Base-by-base conservation (phyloP, 2,797 vertebrate species). In the Sarcoramphus papa region DNA sequence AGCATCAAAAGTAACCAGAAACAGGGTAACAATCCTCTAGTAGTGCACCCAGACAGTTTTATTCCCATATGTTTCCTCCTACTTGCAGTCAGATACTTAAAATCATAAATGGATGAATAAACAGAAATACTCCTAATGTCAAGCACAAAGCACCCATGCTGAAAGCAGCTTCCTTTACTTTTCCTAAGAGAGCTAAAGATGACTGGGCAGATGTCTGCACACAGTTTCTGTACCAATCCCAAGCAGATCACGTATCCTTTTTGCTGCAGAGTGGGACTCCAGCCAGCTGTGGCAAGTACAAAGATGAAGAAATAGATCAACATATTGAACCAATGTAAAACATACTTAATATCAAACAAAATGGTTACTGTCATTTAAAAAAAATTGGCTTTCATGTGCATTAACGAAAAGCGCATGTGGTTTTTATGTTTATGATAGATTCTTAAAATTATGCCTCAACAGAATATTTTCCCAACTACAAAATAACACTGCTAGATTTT, bases 251-350 rank as follows among this genome's bases (percentile, higher is more conserved):
- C 14, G 1, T 17, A 80, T 67, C 64, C 60, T 84, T 59, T 76
- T 54, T 11, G 14, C 77, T 68, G 28, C 48, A 75, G 63, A 77
- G 59, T 8, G 51, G 54, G 72, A 78, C 53, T 79, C 13, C 21
- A 84, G 89, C 72, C 85, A 96, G 92, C 24, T 94, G 30, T 47
- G 54, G 41, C 53, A 82, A 97, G 91, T 68, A 92, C 28, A 57
- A 74, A 91, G 67, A 93, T 69, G 63, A 92, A 87, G 76, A 87
- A 91, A 94, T 8, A 94, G 43, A 91, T 73, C 59, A 87, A 88
- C 62, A 95, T 10, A 90, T 12, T 77, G 72, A 95, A 90, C 35
- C 75, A 94, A 85, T 85, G 68, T 53, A 89, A 93, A 91, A 86
- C 43, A 83, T 9, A 81, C 27, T 81, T 75, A 90, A 60, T 72